Evolutionary conservation across 2,888 invertebrate genomes (phyloP), one percentile per base, ranked within the genome.

Genomic region (Carterocephalus palaemon): DNA sequence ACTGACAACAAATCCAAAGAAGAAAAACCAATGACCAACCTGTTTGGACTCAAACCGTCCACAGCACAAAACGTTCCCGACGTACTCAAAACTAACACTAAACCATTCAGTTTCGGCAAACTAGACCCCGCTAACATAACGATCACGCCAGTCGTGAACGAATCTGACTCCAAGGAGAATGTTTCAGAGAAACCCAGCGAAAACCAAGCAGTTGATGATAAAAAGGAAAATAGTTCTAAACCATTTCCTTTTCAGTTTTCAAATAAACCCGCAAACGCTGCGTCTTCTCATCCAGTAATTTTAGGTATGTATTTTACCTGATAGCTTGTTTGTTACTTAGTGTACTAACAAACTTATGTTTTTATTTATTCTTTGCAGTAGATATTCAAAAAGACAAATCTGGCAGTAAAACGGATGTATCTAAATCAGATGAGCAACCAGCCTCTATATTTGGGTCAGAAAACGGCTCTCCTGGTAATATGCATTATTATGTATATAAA

Each of bases 11-110:
- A 57, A 46, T 36, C 48, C 8, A 64, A 67, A 43, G 62, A 58
- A 46, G 66, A 68, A 2, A 77, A 80, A 64, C 69, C 72, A 2
- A 49, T 72, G 9, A 64, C 70, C 1, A 75, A 71, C 47, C 50
- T 75, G 20, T 80, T 79, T 47, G 73, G 56, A 23, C 53, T 70
- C 46, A 75, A 79, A 59, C 41, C 63, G 7, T 48, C 64, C 4
- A 52, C 66, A 1, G 52, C 64, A 1, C 62, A 70, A 40, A 67
- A 64, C 52, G 67, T 70, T 13, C 64, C 62, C 2, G 72, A 75
- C 56, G 61, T 74, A 23, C 43, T 72, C 22, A 75, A 70, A 61
- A 64, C 17, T 23, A 43, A 57, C 32, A 52, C 56, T 22, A 58
- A 66, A 63, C 58, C 60, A 20, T 38, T 52, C 10, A 40, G 22